phyloP scores from a whole-genome alignment of 2,797 vertebrate genomes.

The Todus mexicanus region DNA sequence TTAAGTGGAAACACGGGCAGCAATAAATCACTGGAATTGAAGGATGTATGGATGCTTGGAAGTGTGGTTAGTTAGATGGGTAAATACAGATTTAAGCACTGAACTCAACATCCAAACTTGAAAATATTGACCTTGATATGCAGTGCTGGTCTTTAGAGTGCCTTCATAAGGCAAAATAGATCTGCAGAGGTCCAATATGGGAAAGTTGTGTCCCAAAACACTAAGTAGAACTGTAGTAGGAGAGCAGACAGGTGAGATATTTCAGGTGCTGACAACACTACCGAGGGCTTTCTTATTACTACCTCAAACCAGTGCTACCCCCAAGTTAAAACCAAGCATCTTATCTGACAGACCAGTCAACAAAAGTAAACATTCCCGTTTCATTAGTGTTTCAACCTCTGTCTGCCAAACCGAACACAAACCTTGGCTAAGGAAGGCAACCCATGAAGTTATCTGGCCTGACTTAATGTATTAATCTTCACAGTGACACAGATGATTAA shows the following conservation, averaged over 20 bases:
- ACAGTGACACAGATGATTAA: not conserved
- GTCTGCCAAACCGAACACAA: constrained; percentile 21
- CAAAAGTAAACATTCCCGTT: not conserved
- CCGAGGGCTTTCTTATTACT: not conserved
- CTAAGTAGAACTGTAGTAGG: not conserved
- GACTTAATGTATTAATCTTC: constrained; percentile 44
- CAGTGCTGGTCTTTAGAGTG: not conserved
- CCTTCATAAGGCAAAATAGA: not conserved
- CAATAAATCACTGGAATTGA: not conserved
- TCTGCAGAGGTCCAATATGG: not conserved
- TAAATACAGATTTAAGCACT: not conserved
- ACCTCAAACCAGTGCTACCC: not conserved
- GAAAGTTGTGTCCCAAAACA: not conserved
- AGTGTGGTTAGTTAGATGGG: not conserved
- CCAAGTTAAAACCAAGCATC: not conserved
- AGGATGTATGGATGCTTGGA: not conserved
- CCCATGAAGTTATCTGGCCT: constrained; percentile 1
- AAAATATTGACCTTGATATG: not conserved
- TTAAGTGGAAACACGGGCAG: not conserved
- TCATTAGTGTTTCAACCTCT: not conserved
- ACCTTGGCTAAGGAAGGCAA: constrained; percentile 12
- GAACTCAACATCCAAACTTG: not conserved
- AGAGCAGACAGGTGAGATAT: not conserved
- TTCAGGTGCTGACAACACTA: not conserved
- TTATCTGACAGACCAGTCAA: not conserved